Percentiles rank a stretch among this genome's conserved stretches.
Conservation (phyloP, 2,888 invertebrate species). For the Didymodactylos carnosus region DNA sequence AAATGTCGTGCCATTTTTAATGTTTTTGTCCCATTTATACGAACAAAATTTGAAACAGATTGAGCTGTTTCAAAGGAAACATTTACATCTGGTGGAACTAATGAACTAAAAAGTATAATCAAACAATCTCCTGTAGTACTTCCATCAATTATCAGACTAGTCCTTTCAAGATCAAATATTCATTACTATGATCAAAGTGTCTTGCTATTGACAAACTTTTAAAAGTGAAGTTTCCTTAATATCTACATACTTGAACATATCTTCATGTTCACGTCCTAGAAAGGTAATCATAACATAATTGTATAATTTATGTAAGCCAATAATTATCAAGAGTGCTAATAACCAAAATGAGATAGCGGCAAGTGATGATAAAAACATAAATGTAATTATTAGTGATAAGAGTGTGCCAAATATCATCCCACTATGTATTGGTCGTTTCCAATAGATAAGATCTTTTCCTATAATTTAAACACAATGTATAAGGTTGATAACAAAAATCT, state of each 20-base stretch:
- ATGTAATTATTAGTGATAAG: not conserved
- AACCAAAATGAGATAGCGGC: not conserved
- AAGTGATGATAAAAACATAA: not conserved
- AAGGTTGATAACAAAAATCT: too few relatives aligned
- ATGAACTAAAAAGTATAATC: not conserved
- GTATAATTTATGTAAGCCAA: not conserved
- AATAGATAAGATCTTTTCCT: not conserved
- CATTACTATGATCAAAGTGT: too few relatives aligned
- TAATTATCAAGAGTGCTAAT: not conserved
- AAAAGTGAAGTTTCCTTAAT: not conserved
- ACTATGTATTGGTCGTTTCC: not conserved
- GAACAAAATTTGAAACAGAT: not conserved
- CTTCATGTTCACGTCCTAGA: not conserved
- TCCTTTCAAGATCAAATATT: too few relatives aligned
- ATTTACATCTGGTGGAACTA: not conserved
- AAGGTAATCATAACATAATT: not conserved
- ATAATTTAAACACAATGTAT: too few relatives aligned
- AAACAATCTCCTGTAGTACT: not conserved
- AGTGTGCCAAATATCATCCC: not conserved
- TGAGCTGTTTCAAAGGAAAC: not conserved
- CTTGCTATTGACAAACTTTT: too few relatives aligned
- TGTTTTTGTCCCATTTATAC: not conserved
- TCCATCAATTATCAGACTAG: too few relatives aligned
- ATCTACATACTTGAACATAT: not conserved
- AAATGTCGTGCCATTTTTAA: not conserved